phyloP scores from a whole-genome alignment of 2,113 vertebrate species.

The Gorsachius goisagi region DNA sequence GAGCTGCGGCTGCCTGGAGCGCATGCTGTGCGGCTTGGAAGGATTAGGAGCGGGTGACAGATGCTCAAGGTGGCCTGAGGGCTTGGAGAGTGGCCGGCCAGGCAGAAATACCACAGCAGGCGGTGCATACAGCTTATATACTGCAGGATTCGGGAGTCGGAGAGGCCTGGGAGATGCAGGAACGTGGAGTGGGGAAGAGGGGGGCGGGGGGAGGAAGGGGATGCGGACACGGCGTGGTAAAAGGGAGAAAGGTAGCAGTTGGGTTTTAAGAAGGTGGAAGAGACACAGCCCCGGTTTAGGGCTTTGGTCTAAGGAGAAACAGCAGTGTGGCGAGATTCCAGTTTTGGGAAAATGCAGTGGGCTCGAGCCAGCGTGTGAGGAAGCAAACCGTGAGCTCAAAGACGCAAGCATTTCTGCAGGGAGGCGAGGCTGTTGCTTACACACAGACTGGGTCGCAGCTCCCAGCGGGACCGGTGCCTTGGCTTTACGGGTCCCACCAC shows the following conservation, averaged over 20 bases:
- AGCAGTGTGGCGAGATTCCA: too few species aligned
- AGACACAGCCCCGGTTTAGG: rapidly evolving
- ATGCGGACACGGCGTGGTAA: background rate
- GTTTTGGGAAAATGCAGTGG: background rate
- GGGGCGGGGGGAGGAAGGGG: too few species aligned
- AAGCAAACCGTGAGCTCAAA: background rate
- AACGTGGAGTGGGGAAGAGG: background rate
- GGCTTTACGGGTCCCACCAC: rapidly evolving
- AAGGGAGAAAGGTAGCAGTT: background rate
- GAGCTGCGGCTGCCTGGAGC: background rate
- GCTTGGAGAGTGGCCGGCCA: background rate
- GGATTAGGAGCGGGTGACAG: conserved; percentile 41
- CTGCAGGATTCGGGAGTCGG: background rate
- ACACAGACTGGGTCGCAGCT: rapidly evolving
- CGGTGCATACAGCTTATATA: background rate
- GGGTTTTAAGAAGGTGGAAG: background rate
- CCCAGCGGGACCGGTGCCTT: rapidly evolving
- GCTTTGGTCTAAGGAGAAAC: background rate
- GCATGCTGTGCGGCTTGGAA: background rate
- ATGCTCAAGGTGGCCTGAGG: conserved; percentile 20
- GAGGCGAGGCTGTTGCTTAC: rapidly evolving
- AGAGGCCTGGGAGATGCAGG: background rate
- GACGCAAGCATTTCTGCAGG: background rate
- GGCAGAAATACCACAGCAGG: background rate
- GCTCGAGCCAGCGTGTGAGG: background rate